These are phyloP conservation scores for Catharus fuscescens DNA, from an alignment of 2,113 vertebrate species.

Conservation along the genomic window DNA sequence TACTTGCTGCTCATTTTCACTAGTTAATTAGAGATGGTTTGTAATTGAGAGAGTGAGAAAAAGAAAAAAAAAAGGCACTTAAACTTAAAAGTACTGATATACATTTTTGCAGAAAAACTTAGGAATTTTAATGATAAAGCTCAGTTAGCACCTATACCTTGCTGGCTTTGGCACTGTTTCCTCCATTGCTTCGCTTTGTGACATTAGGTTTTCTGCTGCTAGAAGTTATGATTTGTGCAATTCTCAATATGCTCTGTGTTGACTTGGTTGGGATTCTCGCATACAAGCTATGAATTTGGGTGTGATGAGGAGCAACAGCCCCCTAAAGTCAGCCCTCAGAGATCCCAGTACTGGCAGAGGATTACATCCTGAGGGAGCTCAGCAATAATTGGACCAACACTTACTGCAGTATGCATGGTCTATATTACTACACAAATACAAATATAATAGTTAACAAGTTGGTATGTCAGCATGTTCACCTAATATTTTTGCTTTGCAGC, in stretches of 20 bases:
- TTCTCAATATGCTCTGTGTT: accelerated
- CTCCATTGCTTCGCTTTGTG: not conserved
- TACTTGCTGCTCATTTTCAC: not conserved
- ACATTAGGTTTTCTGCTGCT: accelerated
- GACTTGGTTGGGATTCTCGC: not conserved
- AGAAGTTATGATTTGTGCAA: accelerated
- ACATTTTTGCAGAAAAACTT: not conserved
- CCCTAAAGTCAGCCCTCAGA: not conserved
- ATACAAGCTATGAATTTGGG: not conserved
- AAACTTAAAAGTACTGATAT: not conserved
- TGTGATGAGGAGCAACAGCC: not conserved
- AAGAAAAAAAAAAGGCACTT: not conserved
- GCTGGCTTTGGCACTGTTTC: not conserved
- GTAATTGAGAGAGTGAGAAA: not conserved
- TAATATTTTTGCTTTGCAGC: not conserved
- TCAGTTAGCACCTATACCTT: not conserved
- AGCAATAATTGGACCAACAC: not conserved
- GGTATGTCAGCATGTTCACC: not conserved
- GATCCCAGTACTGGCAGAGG: not conserved
- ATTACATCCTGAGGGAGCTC: not conserved
- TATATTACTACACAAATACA: not conserved
- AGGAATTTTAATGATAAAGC: not conserved
- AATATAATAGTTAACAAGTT: not conserved
- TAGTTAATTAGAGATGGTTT: not conserved
- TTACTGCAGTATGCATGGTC: not conserved